Conservation (phyloP, 2,797 vertebrate genomes). For the Orestias chungarensis region DNA sequence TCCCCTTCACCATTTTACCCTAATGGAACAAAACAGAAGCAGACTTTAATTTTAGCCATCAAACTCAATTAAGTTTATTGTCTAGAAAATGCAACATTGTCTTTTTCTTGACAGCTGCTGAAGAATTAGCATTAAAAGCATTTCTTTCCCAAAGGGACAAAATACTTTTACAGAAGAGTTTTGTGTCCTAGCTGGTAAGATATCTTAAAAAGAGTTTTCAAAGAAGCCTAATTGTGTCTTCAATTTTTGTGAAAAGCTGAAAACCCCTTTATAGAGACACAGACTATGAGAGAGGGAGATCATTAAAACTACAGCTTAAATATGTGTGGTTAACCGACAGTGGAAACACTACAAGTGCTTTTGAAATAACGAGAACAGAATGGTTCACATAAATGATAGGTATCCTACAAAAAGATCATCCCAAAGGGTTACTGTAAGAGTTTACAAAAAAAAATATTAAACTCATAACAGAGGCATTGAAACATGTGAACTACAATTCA, state of each 20-base stretch:
- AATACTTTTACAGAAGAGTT: background rate
- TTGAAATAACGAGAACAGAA: background rate
- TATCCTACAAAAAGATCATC: background rate
- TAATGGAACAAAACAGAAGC: constrained; percentile 51
- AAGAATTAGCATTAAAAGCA: constrained; percentile 4
- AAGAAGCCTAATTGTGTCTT: constrained; percentile 16
- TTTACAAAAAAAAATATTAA: background rate
- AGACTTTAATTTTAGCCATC: constrained; percentile 5
- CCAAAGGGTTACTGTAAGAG: background rate
- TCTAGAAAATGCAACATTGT: background rate
- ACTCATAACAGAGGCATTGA: background rate
- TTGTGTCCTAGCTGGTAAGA: background rate
- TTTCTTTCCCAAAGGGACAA: background rate
- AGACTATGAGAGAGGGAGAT: constrained; percentile 2
- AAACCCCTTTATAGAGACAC: constrained; percentile 2
- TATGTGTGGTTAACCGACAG: constrained; percentile 11
- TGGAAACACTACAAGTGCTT: constrained; percentile 14
- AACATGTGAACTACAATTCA: background rate
- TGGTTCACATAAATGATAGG: background rate
- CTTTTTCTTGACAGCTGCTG: background rate
- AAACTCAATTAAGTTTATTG: background rate
- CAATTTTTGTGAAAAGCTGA: constrained; percentile 2
- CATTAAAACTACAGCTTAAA: background rate
- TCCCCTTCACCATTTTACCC: constrained; percentile 99
- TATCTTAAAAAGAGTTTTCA: constrained; percentile 10